Percentiles rank a stretch among this genome's conserved stretches.
These are phyloP conservation scores for Dryobota labecula DNA, from an alignment of 2,888 invertebrate species.

Conservation along the genomic window DNA sequence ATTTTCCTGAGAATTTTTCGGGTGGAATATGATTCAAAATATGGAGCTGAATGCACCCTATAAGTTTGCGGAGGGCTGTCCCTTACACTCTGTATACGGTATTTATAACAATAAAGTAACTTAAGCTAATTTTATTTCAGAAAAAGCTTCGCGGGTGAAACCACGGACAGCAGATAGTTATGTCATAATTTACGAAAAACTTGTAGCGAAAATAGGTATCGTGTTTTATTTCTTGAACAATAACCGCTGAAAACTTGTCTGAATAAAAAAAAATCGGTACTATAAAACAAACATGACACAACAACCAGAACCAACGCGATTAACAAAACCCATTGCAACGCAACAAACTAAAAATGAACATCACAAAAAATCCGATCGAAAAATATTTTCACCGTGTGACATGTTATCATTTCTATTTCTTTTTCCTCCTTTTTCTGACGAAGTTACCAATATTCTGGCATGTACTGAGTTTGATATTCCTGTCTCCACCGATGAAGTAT, in stretches of 20 bases:
- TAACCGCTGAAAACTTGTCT: background rate
- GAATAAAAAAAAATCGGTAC: background rate
- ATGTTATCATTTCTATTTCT: conserved; percentile 78
- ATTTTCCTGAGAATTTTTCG: no score
- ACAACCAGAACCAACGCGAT: conserved; percentile 54
- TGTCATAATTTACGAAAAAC: background rate
- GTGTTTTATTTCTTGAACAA: background rate
- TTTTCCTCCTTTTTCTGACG: conserved; percentile 73
- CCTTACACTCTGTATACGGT: no score
- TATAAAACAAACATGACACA: background rate
- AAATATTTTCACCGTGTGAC: conserved; percentile 73
- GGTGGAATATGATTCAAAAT: no score
- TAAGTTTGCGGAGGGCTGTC: no score
- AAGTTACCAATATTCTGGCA: conserved; percentile 82
- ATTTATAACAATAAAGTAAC: no score
- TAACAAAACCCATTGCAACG: conserved; percentile 6
- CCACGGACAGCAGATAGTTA: no score
- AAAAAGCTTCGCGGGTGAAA: no score
- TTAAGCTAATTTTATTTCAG: no score
- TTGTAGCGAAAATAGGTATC: background rate
- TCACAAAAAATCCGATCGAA: conserved; percentile 77
- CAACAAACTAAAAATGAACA: conserved; percentile 63
- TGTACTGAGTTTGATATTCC: conserved; percentile 78
- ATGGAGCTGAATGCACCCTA: no score
- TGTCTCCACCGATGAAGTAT: conserved; percentile 80